A percentile compares a stretch with the other conserved stretches of the same genome.
phyloP scores from a whole-genome alignment of 2,113 vertebrate genomes.

The Gambusia affinis region DNA sequence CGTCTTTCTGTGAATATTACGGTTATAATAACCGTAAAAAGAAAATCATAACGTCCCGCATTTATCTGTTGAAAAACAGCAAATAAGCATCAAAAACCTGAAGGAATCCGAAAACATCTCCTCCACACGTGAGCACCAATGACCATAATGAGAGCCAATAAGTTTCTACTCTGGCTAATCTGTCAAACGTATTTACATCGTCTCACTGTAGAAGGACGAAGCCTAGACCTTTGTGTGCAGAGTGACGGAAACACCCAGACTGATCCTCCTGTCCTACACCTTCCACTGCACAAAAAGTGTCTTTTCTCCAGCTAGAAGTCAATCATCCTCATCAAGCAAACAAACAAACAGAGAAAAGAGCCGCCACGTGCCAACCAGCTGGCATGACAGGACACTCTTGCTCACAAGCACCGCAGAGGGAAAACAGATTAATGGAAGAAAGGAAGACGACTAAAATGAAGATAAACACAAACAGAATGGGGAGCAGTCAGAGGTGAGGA shows the following conservation, averaged over 20 bases:
- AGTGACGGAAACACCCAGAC: slow-evolving; percentile 42
- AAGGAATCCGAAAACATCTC: slow-evolving; percentile 41
- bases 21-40: slow-evolving; percentile 10
- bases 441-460: slow-evolving; percentile 69
- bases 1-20: slow-evolving; percentile 3
- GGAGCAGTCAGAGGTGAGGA: slow-evolving; percentile 46
- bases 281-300: slow-evolving; percentile 51
- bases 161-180: slow-evolving; percentile 42
- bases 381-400: slow-evolving; percentile 47
- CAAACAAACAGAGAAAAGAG: slow-evolving; percentile 31
- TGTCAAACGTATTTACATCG: slow-evolving; percentile 46
- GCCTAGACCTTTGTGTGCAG: slow-evolving; percentile 42
- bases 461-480: slow-evolving; percentile 69
- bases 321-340: slow-evolving; percentile 70
- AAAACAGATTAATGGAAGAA: slow-evolving; percentile 67
- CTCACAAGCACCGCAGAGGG: slow-evolving; percentile 49
- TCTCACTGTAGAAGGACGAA: slow-evolving; percentile 25
- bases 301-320: slow-evolving; percentile 60
- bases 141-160: slow-evolving; percentile 43
- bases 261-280: slow-evolving; percentile 50
- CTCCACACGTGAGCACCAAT: slow-evolving; percentile 49
- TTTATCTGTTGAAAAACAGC: slow-evolving; percentile 18
- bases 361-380: slow-evolving; percentile 61
- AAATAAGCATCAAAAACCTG: slow-evolving; percentile 25
- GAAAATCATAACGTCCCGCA: slow-evolving; percentile 15